Evolutionary conservation across 2,888 invertebrate species (phyloP).

Genomic region (Dinocampus coccinellae): DNA sequence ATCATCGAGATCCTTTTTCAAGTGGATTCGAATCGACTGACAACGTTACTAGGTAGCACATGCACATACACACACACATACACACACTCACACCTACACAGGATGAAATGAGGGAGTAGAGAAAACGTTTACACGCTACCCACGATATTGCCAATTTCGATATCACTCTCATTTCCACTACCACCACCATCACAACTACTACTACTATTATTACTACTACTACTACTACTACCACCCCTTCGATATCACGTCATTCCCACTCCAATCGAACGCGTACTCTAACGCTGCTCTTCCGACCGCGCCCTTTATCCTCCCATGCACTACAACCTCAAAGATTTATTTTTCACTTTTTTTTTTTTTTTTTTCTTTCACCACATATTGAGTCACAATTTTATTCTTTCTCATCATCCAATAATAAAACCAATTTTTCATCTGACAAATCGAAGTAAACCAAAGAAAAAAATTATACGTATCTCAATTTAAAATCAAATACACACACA

Average conservation of each 20-base stretch:
- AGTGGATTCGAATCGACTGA: slow-evolving; percentile 47
- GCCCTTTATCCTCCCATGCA: slow-evolving; percentile 18
- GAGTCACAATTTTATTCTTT: not conserved
- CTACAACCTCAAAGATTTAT: not conserved
- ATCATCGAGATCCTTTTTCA: slow-evolving; percentile 19
- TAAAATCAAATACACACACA: not conserved
- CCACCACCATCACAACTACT: slow-evolving; percentile 42
- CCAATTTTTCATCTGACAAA: slow-evolving; percentile 23
- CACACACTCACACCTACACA: not conserved
- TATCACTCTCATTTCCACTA: slow-evolving; percentile 59
- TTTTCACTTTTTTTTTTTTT: slow-evolving; percentile 4
- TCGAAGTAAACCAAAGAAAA: slow-evolving; percentile 9
- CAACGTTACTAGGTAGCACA: not conserved
- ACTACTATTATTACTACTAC: slow-evolving; percentile 58
- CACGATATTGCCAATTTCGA: slow-evolving; percentile 64
- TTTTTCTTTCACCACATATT: slow-evolving; percentile 2
- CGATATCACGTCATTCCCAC: slow-evolving; percentile 2
- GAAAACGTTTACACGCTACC: slow-evolving; percentile 17
- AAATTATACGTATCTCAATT: too few relatives aligned
- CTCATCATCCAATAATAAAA: slow-evolving; percentile 17
- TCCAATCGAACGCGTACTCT: slow-evolving; percentile 17
- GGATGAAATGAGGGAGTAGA: not conserved
- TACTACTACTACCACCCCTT: slow-evolving; percentile 24
- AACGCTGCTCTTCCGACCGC: slow-evolving; percentile 5
- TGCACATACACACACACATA: not conserved